phyloP scores from a whole-genome alignment of 1,140 invertebrate genomes.

The Drosophila rufa region DNA sequence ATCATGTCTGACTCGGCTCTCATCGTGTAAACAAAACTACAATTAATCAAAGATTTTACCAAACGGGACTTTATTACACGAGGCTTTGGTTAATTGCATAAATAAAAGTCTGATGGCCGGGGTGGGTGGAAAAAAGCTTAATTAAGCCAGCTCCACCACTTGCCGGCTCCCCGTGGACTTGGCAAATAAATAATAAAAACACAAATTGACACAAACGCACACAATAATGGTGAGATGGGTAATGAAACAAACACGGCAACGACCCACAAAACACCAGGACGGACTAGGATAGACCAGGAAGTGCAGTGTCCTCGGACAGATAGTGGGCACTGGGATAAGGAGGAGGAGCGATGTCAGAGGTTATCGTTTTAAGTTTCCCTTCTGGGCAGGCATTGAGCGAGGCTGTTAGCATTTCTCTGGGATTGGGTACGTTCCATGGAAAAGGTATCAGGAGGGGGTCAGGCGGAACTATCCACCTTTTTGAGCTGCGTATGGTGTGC shows the following conservation, averaged over 20 bases:
- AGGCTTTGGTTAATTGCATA: constrained; percentile 81
- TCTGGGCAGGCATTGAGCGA: constrained; percentile 18
- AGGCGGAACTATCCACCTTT: constrained; percentile 53
- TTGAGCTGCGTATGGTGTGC: constrained; percentile 52
- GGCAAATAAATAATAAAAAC: constrained; percentile 81
- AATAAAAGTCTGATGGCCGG: constrained; percentile 59
- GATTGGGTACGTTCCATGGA: background rate
- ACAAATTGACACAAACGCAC: constrained; percentile 76
- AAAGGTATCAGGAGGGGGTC: no score
- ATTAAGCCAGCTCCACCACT: constrained; percentile 59
- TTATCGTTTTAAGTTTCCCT: constrained; percentile 51
- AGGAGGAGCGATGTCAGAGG: constrained; percentile 48
- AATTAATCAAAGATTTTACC: constrained; percentile 82
- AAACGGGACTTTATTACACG: constrained; percentile 72
- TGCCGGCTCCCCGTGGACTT: constrained; percentile 60
- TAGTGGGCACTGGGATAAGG: background rate
- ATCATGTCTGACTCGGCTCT: constrained; percentile 52
- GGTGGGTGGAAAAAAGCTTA: constrained; percentile 47
- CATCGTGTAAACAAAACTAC: constrained; percentile 79
- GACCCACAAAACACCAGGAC: constrained; percentile 11
- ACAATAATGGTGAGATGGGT: constrained; percentile 25
- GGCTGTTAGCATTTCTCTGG: constrained; percentile 50
- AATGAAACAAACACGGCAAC: constrained; percentile 33
- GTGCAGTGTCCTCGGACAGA: constrained; percentile 32
- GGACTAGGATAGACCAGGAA: constrained; percentile 46